Conservation (phyloP, 1,140 invertebrate genomes). For the Ips typographus region DNA sequence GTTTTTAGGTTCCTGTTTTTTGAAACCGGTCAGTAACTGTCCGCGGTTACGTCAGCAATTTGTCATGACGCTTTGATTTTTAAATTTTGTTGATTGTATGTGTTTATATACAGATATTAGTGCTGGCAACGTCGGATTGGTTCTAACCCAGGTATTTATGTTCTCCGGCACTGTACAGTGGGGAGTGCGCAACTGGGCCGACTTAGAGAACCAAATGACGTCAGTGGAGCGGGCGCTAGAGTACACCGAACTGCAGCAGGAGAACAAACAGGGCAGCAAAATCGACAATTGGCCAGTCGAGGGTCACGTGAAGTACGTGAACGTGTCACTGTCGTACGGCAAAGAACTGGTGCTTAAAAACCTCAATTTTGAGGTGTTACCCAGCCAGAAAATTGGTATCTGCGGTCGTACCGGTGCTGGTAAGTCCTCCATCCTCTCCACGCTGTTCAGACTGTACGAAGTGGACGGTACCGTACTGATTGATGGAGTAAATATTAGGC, state of each 20-base stretch:
- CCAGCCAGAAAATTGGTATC: slow-evolving; percentile 61
- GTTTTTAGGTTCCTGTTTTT: slow-evolving; percentile 38
- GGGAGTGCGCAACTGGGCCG: slow-evolving; percentile 82
- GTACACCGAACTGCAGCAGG: slow-evolving; percentile 61
- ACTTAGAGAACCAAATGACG: slow-evolving; percentile 84
- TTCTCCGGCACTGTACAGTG: slow-evolving; percentile 80
- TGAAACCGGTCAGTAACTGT: slow-evolving; percentile 37
- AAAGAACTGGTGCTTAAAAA: slow-evolving; percentile 67
- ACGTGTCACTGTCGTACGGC: slow-evolving; percentile 68
- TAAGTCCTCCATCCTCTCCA: slow-evolving; percentile 76
- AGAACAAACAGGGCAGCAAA: slow-evolving; percentile 36
- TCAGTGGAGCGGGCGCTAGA: slow-evolving; percentile 73
- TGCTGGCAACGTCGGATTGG: slow-evolving; percentile 73
- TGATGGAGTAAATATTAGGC: slow-evolving; percentile 47
- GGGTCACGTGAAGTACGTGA: slow-evolving; percentile 53
- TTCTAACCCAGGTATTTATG: slow-evolving; percentile 75
- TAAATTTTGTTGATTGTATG: not conserved
- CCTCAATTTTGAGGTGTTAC: slow-evolving; percentile 61
- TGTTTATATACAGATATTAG: slow-evolving; percentile 28
- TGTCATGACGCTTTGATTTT: slow-evolving; percentile 4
- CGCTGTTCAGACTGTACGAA: slow-evolving; percentile 71
- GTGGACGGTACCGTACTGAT: slow-evolving; percentile 43
- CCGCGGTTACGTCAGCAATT: not conserved
- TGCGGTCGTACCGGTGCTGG: slow-evolving; percentile 57
- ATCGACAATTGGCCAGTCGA: slow-evolving; percentile 55